Evolutionary conservation across 2,888 invertebrate genomes (phyloP), one percentile per base, ranked within the genome.

Genomic region (Drosophila colorata): DNA sequence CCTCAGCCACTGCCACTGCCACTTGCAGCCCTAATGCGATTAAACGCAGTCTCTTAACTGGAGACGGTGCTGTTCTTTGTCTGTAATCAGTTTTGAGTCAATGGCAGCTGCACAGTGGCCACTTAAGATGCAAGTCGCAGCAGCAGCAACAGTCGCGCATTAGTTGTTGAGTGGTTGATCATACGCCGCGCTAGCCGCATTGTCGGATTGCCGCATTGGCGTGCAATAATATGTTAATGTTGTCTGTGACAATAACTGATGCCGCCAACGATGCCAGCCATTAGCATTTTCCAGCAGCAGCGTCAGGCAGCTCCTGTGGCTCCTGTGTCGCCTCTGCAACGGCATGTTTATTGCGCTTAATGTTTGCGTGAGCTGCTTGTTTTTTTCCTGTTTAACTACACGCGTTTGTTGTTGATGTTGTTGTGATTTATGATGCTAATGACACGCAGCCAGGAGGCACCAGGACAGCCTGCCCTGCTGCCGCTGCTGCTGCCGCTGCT

Each of bases 151-250:
- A 52, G 48, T 35, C 35, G 40, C 13, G 20, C 56, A 18, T 25
- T 23, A 25, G 31, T 13, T 52, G 35, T 49, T 44, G 20, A 61
- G 55, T 41, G 65, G 58, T 66, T 69, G 64, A 69, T 68, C 68
- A 80, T 68, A 70, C 66, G 74, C 41, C 51, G 46, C 56, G 52
- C 49, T 43, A 41, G 56, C 53, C 63, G 59, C 53, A 56, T 53
- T 64, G 57, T 35, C 58, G 40, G 46, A 53, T 51, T 67, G 64
- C 41, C 49, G 63, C 65, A 43, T 53, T 57, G 74, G 81, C 86
- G 44, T 85, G 90, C 90, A 90, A 90, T 90, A 91, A 90, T 88
- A 90, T 90, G 91, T 90, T 91, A 90, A 90, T 90, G 88, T 86
- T 79, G 79, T 89, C 90, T 90, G 90, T 71, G 85, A 80, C 80